Percentiles rank a stretch among this genome's conserved stretches.
Evolutionary conservation across 2,888 invertebrate species (phyloP).

Genomic region (Oscheius sp.): DNA sequence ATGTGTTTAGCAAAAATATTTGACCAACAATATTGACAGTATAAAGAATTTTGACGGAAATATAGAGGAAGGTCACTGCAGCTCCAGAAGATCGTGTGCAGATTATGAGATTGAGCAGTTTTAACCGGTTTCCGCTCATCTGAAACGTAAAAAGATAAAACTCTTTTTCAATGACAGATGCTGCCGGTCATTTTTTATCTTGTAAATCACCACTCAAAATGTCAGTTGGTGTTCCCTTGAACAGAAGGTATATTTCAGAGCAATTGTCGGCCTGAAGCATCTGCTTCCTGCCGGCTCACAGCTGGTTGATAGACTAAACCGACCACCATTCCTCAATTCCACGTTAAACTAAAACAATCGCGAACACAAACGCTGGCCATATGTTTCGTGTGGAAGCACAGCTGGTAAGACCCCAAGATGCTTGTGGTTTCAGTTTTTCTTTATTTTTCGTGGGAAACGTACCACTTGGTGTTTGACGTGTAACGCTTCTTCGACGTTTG

Average conservation of each 20-base stretch:
- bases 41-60: slow-evolving; percentile 67
- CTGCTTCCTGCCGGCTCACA: slow-evolving; percentile 26
- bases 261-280: slow-evolving; percentile 21
- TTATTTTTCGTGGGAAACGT: slow-evolving; percentile 11
- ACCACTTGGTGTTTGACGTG: slow-evolving; percentile 70
- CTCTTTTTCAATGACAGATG: neutral
- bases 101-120: slow-evolving; percentile 68
- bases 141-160: slow-evolving; percentile 39
- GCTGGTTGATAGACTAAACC: slow-evolving; percentile 31
- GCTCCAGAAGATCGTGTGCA: slow-evolving; percentile 70
- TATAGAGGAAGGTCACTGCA: slow-evolving; percentile 68
- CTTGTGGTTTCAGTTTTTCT: neutral
- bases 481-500: slow-evolving; percentile 69
- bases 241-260: neutral
- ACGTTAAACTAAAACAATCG: slow-evolving; percentile 29
- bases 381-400: neutral
- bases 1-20: slow-evolving; percentile 69
- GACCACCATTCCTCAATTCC: slow-evolving; percentile 26
- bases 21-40: slow-evolving; percentile 70
- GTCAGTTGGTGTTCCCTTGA: slow-evolving; percentile 1
- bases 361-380: slow-evolving; percentile 27
- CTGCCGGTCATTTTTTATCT: neutral
- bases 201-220: neutral
- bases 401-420: neutral
- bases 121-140: slow-evolving; percentile 67